Conservation (phyloP, 1,140 invertebrate genomes). For the Eumaeus atala region DNA sequence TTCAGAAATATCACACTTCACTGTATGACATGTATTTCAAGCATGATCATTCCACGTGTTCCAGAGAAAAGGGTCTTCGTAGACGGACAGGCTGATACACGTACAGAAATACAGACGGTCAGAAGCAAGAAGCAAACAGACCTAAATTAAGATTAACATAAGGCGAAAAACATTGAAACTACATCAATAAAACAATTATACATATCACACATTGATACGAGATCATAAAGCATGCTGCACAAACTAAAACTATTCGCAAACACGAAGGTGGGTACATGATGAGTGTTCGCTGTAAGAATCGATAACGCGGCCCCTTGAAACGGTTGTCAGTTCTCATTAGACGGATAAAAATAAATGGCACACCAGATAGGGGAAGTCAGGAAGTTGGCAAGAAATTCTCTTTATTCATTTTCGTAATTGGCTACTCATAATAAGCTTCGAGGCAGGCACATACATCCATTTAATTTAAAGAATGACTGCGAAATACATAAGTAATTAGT, state of each 20-base stretch:
- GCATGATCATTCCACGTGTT: too few relatives aligned
- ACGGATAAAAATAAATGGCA: conserved; percentile 54
- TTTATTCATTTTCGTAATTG: conserved; percentile 51
- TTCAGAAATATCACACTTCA: too few relatives aligned
- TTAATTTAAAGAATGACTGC: neutral
- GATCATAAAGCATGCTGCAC: neutral
- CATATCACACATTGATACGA: neutral
- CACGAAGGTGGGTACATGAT: conserved; percentile 1
- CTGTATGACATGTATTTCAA: too few relatives aligned
- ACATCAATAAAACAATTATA: neutral
- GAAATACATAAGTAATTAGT: neutral
- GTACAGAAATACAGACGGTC: too few relatives aligned
- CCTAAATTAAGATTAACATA: too few relatives aligned
- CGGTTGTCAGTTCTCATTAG: conserved; percentile 54
- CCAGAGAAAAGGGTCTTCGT: too few relatives aligned
- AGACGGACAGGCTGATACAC: too few relatives aligned
- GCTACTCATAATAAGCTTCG: conserved; percentile 38
- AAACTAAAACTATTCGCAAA: neutral
- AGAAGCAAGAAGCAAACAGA: too few relatives aligned
- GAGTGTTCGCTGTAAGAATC: conserved; percentile 22
- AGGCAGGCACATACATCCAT: neutral
- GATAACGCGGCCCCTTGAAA: conserved; percentile 34
- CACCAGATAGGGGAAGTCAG: conserved; percentile 37
- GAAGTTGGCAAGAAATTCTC: conserved; percentile 38
- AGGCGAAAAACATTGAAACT: too few relatives aligned